Evolutionary conservation across 2,888 invertebrate genomes (phyloP).

Genomic region (Desoria tigrina): DNA sequence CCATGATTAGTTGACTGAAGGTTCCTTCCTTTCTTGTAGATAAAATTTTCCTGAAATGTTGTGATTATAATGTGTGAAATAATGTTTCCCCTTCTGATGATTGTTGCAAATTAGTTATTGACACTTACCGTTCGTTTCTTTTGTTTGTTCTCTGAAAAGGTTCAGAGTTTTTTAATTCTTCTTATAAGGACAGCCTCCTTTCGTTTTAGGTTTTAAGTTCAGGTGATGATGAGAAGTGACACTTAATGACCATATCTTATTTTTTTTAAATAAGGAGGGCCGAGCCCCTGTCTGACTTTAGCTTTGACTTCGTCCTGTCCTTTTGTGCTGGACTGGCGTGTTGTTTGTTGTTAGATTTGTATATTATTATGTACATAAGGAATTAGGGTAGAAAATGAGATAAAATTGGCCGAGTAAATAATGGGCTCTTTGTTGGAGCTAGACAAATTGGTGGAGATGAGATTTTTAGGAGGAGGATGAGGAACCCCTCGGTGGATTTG

Average conservation of each 20-base stretch:
- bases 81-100: slow-evolving; percentile 4
- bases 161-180: no score
- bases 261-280: not conserved
- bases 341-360: no score
- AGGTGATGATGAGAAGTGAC: not conserved
- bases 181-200: no score
- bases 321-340: no score
- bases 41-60: no score
- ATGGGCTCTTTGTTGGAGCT: slow-evolving; percentile 8
- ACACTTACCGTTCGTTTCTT: slow-evolving; percentile 17
- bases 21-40: slow-evolving; percentile 1
- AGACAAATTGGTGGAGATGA: slow-evolving; percentile 13
- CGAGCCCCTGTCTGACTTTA: not conserved
- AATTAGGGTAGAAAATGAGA: not conserved
- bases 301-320: no score
- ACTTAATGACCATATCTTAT: slow-evolving; percentile 4
- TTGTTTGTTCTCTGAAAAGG: no score
- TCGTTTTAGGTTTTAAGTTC: not conserved
- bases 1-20: slow-evolving; percentile 1
- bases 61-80: no score
- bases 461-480: not conserved
- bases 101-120: slow-evolving; percentile 19
- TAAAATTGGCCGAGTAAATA: slow-evolving; percentile 15
- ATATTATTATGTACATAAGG: no score
- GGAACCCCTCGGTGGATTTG: not conserved